These are phyloP conservation scores for Oreochromis tanganicae DNA, from an alignment of 2,113 vertebrate genomes.

Conservation along the genomic window DNA sequence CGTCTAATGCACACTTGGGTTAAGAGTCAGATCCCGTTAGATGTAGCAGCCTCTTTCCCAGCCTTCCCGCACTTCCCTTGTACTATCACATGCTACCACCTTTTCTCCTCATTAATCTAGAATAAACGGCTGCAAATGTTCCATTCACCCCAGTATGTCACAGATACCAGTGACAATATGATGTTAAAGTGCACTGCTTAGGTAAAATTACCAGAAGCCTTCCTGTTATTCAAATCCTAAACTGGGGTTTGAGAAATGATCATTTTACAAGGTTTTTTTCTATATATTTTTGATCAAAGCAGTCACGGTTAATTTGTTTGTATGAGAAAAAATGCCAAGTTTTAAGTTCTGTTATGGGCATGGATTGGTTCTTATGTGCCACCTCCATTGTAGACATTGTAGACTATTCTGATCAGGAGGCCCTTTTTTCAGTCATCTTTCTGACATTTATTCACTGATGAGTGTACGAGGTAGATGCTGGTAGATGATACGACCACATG, in stretches of 20 bases:
- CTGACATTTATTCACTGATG: not conserved
- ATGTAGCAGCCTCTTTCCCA: not conserved
- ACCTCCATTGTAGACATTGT: accelerated
- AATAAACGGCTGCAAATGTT: conserved; percentile 56
- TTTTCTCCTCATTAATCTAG: conserved; percentile 39
- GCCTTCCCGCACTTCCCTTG: not conserved
- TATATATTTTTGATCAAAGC: not conserved
- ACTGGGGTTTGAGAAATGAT: not conserved
- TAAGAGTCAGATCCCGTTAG: conserved; percentile 74
- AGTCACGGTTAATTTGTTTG: not conserved
- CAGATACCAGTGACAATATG: not conserved
- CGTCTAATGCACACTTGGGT: conserved; percentile 73
- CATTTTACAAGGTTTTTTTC: not conserved
- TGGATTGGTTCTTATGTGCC: not conserved
- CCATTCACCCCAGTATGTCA: conserved; percentile 5
- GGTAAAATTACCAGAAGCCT: not conserved
- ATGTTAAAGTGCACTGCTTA: not conserved
- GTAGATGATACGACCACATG: not conserved
- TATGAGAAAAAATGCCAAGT: not conserved
- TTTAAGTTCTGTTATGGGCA: not conserved
- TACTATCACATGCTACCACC: not conserved
- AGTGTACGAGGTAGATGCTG: not conserved
- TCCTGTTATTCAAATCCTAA: not conserved
- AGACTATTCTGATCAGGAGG: not conserved
- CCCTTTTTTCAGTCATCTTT: not conserved